Percentiles rank a stretch among this genome's conserved stretches.
phyloP scores from a whole-genome alignment of 2,797 vertebrate genomes.

The Lerista edwardsae region DNA sequence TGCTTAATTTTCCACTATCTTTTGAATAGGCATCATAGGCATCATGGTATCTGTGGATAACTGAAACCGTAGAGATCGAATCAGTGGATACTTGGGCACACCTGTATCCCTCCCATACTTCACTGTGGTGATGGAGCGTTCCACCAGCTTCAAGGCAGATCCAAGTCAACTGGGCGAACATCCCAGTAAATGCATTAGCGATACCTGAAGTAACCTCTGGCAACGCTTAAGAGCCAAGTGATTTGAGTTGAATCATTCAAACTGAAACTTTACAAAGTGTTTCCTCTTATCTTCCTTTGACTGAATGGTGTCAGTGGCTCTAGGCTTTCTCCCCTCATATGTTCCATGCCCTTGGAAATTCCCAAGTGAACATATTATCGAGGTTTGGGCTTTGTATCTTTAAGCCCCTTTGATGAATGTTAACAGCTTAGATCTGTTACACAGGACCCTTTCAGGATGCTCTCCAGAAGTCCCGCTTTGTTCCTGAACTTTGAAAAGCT shows the following conservation, averaged over 20 bases:
- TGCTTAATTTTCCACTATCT: no score
- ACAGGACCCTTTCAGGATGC: neutral
- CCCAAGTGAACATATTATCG: neutral
- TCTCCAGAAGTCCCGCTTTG: neutral
- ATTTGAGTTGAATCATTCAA: slow-evolving; percentile 3
- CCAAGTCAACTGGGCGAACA: neutral
- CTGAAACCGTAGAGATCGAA: no score
- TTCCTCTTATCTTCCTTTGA: slow-evolving; percentile 14
- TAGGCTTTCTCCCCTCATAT: neutral
- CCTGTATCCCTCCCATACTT: neutral
- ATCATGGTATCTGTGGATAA: no score
- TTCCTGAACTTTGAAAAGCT: neutral
- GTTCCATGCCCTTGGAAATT: neutral
- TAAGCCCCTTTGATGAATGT: slow-evolving; percentile 20
- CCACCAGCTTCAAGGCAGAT: neutral
- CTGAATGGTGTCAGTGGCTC: neutral
- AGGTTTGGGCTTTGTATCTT: neutral
- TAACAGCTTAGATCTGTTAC: slow-evolving; percentile 30
- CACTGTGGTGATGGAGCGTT: neutral
- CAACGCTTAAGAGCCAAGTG: neutral
- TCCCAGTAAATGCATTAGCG: neutral
- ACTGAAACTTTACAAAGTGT: slow-evolving; percentile 16
- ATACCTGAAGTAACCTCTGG: neutral
- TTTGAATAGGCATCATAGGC: no score
- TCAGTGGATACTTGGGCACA: no score